These are phyloP conservation scores for Steinernema khuongi DNA, from an alignment of 1,140 invertebrate species.

Conservation along the genomic window DNA sequence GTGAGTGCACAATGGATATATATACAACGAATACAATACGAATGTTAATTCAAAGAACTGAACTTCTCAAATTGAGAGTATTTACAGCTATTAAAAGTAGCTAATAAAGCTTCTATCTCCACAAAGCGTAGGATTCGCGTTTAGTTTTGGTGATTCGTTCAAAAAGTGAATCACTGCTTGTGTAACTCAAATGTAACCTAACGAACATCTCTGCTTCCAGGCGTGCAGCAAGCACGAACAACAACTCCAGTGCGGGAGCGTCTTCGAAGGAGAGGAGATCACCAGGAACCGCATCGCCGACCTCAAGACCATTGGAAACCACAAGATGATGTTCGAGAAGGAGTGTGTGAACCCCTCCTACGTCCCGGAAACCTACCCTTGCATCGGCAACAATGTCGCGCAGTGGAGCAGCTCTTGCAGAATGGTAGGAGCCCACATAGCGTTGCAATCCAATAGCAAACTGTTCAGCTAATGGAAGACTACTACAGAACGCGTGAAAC, in stretches of 20 bases:
- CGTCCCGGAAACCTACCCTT: slow-evolving; percentile 29
- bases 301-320: slow-evolving; percentile 32
- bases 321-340: slow-evolving; percentile 35
- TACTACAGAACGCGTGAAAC: neutral
- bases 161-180: too few relatives aligned
- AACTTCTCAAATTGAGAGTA: too few relatives aligned
- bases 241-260: slow-evolving; percentile 33
- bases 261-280: slow-evolving; percentile 36
- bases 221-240: slow-evolving; percentile 34
- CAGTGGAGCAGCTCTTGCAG: slow-evolving; percentile 14
- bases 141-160: too few relatives aligned
- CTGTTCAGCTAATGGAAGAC: neutral
- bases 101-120: too few relatives aligned
- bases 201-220: neutral
- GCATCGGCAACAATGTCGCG: slow-evolving; percentile 26
- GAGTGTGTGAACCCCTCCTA: slow-evolving; percentile 31
- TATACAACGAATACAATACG: too few relatives aligned
- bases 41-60: too few relatives aligned
- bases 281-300: slow-evolving; percentile 31
- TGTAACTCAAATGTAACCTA: too few relatives aligned
- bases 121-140: too few relatives aligned
- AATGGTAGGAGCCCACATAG: neutral
- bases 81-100: too few relatives aligned
- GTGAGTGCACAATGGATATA: too few relatives aligned
- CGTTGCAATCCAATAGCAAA: neutral